A percentile compares a stretch with the other conserved stretches of the same genome.
phyloP scores from a whole-genome alignment of 1,140 invertebrate genomes.

The Dolichoris vasculosae region DNA sequence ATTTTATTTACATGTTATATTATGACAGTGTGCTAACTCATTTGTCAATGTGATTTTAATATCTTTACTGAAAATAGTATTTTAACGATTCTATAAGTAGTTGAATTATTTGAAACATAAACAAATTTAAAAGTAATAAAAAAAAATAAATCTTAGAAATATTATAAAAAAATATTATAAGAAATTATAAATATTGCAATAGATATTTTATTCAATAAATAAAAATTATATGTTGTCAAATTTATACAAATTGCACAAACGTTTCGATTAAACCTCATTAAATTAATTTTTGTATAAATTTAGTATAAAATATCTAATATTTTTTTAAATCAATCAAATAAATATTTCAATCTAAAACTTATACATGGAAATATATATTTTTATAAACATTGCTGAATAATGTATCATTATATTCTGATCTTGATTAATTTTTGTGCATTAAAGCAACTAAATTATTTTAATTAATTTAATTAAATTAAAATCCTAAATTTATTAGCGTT shows the following conservation, averaged over 20 bases:
- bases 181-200: not conserved
- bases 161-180: no score
- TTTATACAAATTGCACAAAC: not conserved
- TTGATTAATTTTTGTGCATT: conserved; percentile 6
- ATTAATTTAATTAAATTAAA: not conserved
- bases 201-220: not conserved
- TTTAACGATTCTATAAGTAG: no score
- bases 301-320: not conserved
- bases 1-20: no score
- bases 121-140: no score
- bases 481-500: not conserved
- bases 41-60: no score
- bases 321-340: not conserved
- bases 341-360: not conserved
- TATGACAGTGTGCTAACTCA: no score
- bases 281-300: not conserved
- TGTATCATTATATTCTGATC: not conserved
- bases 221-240: not conserved
- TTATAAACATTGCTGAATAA: conserved; percentile 11
- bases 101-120: no score
- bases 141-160: no score
- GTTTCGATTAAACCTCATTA: not conserved
- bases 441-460: no score
- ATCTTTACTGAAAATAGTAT: no score
- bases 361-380: not conserved